A percentile compares a stretch with the other conserved stretches of the same genome.
These are phyloP conservation scores for Meganola albula DNA, from an alignment of 2,888 invertebrate species.

Conservation along the genomic window DNA sequence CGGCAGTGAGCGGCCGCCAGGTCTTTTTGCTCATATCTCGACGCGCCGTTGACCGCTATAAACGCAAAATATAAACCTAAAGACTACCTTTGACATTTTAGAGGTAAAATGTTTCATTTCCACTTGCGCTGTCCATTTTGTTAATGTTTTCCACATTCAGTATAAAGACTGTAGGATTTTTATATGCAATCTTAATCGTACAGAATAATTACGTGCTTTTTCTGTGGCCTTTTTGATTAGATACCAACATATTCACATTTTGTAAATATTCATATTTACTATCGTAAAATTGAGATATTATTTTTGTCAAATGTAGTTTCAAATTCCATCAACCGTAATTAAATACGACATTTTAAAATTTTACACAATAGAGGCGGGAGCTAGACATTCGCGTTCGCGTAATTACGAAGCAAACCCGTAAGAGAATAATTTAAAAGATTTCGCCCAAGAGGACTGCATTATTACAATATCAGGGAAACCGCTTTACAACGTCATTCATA, in stretches of 20 bases:
- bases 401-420: conserved; percentile 60
- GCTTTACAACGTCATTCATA: conserved; percentile 73
- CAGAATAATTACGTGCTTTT: too few species aligned
- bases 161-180: conserved; percentile 37
- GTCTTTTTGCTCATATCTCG: conserved; percentile 67
- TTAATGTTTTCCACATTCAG: conserved; percentile 47
- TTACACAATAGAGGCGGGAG: conserved; percentile 44
- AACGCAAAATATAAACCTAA: conserved; percentile 76
- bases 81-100: conserved; percentile 75
- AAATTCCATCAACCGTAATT: too few species aligned
- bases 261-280: too few species aligned
- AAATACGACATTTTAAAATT: conserved; percentile 19
- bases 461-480: conserved; percentile 72
- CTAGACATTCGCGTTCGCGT: conserved; percentile 49
- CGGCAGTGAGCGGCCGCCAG: conserved; percentile 60
- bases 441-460: conserved; percentile 72
- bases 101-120: conserved; percentile 69
- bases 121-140: conserved; percentile 54
- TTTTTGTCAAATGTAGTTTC: too few species aligned
- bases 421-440: conserved; percentile 74
- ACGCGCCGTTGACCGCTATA: conserved; percentile 71
- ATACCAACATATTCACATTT: too few species aligned
- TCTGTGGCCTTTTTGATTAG: too few species aligned
- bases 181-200: too few species aligned
- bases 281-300: too few species aligned